These are phyloP conservation scores for Drosophila histrio DNA, from an alignment of 2,888 invertebrate species.

Conservation along the genomic window DNA sequence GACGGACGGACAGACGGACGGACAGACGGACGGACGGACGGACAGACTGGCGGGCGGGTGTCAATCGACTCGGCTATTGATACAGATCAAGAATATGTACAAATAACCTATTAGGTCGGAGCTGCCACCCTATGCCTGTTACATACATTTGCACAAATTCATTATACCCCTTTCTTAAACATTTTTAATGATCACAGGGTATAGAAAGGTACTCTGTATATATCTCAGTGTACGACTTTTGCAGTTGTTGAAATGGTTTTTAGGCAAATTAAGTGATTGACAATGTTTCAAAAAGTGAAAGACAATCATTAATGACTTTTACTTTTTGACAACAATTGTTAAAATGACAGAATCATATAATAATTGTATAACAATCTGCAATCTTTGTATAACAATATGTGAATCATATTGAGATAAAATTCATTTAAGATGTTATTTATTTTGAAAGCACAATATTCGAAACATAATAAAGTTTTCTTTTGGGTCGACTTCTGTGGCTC, in stretches of 20 bases:
- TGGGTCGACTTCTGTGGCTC: too few species aligned
- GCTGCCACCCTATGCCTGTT: too few species aligned
- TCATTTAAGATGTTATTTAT: neutral
- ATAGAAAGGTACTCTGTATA: conserved; percentile 2
- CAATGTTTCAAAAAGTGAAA: conserved; percentile 37
- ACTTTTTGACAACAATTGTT: conserved; percentile 19
- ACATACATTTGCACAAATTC: too few species aligned
- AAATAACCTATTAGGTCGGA: too few species aligned
- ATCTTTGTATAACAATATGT: neutral
- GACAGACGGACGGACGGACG: too few species aligned
- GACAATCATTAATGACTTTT: conserved; percentile 33
- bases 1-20: too few species aligned
- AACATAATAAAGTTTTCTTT: too few species aligned
- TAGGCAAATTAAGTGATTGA: conserved; percentile 18
- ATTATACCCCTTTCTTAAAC: too few species aligned
- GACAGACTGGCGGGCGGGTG: too few species aligned
- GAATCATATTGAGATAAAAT: neutral
- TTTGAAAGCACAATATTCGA: neutral
- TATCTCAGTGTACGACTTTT: neutral
- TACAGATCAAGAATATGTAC: too few species aligned
- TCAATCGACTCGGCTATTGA: too few species aligned
- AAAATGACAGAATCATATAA: neutral
- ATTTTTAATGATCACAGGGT: too few species aligned
- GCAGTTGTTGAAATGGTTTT: neutral
- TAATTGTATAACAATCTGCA: neutral